Evolutionary conservation across 2,797 vertebrate species (phyloP).

Genomic region (Bradypodion ventrale): DNA sequence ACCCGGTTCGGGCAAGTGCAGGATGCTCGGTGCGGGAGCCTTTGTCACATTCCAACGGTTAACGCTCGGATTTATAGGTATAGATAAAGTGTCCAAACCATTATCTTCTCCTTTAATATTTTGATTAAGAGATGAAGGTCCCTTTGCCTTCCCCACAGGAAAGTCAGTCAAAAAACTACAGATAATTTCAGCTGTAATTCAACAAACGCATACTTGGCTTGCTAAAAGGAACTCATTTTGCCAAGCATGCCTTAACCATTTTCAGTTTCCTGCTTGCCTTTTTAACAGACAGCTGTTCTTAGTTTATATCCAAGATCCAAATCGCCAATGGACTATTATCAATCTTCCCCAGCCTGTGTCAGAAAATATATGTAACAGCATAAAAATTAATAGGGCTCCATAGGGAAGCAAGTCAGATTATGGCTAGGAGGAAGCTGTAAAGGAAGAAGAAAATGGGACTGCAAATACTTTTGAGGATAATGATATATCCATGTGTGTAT

Average conservation of each 20-base stretch:
- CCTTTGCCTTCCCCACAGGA: neutral
- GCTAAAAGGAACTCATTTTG: neutral
- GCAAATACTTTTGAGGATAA: neutral
- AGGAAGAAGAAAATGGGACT: neutral
- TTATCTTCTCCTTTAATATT: neutral
- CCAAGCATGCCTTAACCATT: conserved; percentile 37
- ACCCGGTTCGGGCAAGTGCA: no score
- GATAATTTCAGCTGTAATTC: neutral
- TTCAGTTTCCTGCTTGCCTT: conserved; percentile 11
- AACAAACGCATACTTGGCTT: neutral
- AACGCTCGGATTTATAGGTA: no score
- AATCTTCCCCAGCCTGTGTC: neutral
- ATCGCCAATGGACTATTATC: conserved; percentile 23
- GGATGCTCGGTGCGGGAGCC: no score
- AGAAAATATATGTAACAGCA: neutral
- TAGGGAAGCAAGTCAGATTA: neutral
- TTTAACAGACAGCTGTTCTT: conserved; percentile 47
- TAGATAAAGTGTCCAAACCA: neutral
- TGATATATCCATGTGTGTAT: neutral
- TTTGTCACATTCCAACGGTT: no score
- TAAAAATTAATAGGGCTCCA: neutral
- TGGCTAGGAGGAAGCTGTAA: conserved; percentile 8
- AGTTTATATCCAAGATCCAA: neutral
- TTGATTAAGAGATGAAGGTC: neutral
- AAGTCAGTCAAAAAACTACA: neutral